A percentile compares a stretch with the other conserved stretches of the same genome.
Conservation (phyloP, 1,140 invertebrate genomes). For the Drosophila orosa region DNA sequence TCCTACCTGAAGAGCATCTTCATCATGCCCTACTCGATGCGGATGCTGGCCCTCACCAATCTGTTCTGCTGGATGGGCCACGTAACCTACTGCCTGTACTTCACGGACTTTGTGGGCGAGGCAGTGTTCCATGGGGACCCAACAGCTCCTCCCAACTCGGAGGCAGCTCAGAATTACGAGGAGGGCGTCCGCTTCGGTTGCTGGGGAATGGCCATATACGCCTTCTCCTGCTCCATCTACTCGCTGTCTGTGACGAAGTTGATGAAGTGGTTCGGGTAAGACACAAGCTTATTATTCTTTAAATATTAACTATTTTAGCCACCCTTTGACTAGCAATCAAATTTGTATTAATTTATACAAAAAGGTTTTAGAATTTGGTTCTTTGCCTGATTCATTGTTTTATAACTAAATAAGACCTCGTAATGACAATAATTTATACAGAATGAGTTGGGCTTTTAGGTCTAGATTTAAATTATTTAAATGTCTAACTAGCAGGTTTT, state of each 20-base stretch:
- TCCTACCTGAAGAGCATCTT: slow-evolving; percentile 91
- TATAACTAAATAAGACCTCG: background rate
- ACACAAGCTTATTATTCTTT: background rate
- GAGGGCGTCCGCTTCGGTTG: slow-evolving; percentile 92
- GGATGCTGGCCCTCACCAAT: slow-evolving; percentile 92
- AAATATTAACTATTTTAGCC: background rate
- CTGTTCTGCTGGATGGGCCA: slow-evolving; percentile 95
- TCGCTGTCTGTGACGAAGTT: slow-evolving; percentile 91
- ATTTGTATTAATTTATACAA: no score
- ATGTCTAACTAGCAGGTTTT: background rate
- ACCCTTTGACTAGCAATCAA: rapidly evolving
- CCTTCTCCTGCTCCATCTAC: slow-evolving; percentile 92
- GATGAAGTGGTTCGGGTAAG: slow-evolving; percentile 87
- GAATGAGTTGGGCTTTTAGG: background rate
- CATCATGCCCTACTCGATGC: slow-evolving; percentile 90
- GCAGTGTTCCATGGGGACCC: slow-evolving; percentile 92
- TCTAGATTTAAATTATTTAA: background rate
- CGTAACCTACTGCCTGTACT: slow-evolving; percentile 94
- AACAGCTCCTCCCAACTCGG: slow-evolving; percentile 70
- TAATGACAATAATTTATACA: slow-evolving; percentile 3
- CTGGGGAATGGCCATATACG: slow-evolving; percentile 94
- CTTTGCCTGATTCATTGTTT: background rate
- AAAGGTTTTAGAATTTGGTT: background rate
- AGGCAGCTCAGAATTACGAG: slow-evolving; percentile 86
- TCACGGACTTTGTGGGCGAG: slow-evolving; percentile 95